A percentile compares a stretch with the other conserved stretches of the same genome.
phyloP scores from a whole-genome alignment of 2,888 invertebrate genomes.

The Temnothorax ravouxi region DNA sequence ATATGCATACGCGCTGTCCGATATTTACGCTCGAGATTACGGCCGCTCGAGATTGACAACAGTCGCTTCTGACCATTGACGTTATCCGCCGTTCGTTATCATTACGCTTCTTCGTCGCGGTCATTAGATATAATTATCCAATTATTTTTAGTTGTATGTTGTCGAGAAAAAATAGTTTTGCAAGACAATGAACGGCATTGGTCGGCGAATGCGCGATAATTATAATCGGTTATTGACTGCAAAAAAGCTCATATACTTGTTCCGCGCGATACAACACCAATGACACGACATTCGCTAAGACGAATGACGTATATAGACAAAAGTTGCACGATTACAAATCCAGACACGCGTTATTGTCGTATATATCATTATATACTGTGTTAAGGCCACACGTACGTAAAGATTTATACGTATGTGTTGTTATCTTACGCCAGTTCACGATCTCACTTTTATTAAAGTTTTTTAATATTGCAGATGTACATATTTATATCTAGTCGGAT shows the following conservation, averaged over 20 bases:
- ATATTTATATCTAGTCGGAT: neutral
- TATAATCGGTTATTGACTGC: slow-evolving; percentile 81
- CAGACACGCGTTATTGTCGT: slow-evolving; percentile 55
- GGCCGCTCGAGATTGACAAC: slow-evolving; percentile 21
- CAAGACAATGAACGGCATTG: slow-evolving; percentile 31
- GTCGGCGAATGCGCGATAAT: slow-evolving; percentile 66
- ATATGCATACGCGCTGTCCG: slow-evolving; percentile 4
- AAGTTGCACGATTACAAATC: slow-evolving; percentile 62
- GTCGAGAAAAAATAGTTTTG: slow-evolving; percentile 53
- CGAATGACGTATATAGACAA: slow-evolving; percentile 49
- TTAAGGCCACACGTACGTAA: neutral
- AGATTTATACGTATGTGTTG: neutral
- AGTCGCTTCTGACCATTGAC: neutral
- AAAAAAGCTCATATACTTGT: slow-evolving; percentile 54
- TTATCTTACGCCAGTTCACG: neutral
- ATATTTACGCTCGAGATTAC: slow-evolving; percentile 21
- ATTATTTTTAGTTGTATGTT: slow-evolving; percentile 34
- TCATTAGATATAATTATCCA: slow-evolving; percentile 7
- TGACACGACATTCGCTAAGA: slow-evolving; percentile 54
- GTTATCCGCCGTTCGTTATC: slow-evolving; percentile 25
- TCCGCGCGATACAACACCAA: slow-evolving; percentile 38
- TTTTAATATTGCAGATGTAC: neutral
- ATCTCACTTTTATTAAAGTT: neutral
- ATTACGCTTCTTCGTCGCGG: slow-evolving; percentile 9
- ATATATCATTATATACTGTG: slow-evolving; percentile 38